Evolutionary conservation across 2,113 vertebrate genomes (phyloP), one percentile per base, ranked within the genome.

Genomic region (Podocnemis expansa): DNA sequence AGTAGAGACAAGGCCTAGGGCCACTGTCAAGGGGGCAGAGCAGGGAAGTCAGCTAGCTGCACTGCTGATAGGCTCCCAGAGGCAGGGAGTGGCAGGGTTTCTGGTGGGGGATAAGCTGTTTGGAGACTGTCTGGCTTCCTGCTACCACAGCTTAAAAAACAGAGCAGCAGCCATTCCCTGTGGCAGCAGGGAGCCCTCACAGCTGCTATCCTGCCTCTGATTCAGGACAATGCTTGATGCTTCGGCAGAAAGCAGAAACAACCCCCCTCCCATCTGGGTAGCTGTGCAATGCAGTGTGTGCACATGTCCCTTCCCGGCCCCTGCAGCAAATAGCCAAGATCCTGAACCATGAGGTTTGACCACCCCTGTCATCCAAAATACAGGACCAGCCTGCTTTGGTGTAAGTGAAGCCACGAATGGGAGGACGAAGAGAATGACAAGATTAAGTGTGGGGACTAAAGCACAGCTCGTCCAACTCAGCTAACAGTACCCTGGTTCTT

Each of bases 221-320:
- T 1, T 4, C 34, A n/a, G 63, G 17, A 8, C 63, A 67, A n/a
- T 8, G 19, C 17, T 8, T 2, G 4, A 60, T 4, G 5, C 8
- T 10, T 67, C 63, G 5, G 34, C 63, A 67, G 63, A 67, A 67
- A 67, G 63, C 63, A 67, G 63, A 67, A 34, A 19, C 51, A 3
- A 14, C 14, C 51, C 14, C 34, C 16, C 29, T 17, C n/a, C 63
- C 7, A 34, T 8, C 63, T 67, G 34, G 63, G 8, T 10, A 63
- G 34, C 31, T n/a, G 34, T 11, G 41, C 70, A 75, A 8, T 25
- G 38, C n/a, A 17, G 5, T 63, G 60, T 13, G 34, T 19, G 16
- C 70, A 73, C 3, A 22, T 43, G 70, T 38, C 21, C 70, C 38
- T 43, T 73, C 38, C 70, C 43, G 70, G 43, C 70, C n/a, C 22